These are phyloP conservation scores for Rachycentron canadum DNA, from an alignment of 2,797 vertebrate genomes.

Conservation along the genomic window DNA sequence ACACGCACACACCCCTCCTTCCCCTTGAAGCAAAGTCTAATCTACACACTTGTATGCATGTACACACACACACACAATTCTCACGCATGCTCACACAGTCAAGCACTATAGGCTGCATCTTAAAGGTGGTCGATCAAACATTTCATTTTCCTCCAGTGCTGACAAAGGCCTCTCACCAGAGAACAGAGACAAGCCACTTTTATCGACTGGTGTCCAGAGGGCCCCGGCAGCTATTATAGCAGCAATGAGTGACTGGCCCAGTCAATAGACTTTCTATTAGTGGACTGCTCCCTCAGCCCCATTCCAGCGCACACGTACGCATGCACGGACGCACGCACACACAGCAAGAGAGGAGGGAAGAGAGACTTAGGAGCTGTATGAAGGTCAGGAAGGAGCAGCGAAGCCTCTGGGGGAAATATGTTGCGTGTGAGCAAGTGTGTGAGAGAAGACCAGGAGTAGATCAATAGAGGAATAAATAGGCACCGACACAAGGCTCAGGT, in stretches of 20 bases:
- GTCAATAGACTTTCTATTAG: conserved; percentile 85
- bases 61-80: not conserved
- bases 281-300: conserved; percentile 70
- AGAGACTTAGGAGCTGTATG: conserved; percentile 52
- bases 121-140: conserved; percentile 81
- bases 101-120: conserved; percentile 44
- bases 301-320: conserved; percentile 58
- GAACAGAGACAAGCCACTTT: conserved; percentile 74
- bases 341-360: conserved; percentile 24
- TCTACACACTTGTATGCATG: conserved; percentile 6
- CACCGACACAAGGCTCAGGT: conserved; percentile 55
- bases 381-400: conserved; percentile 72
- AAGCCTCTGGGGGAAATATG: conserved; percentile 49
- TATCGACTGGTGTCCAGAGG: conserved; percentile 79
- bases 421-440: conserved; percentile 32
- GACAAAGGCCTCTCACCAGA: conserved; percentile 78
- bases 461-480: conserved; percentile 78
- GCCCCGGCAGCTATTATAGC: conserved; percentile 80
- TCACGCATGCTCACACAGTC: conserved; percentile 23
- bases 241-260: conserved; percentile 79
- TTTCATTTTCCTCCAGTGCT: conserved; percentile 82
- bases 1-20: conserved; percentile 11
- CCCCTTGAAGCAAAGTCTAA: conserved; percentile 19
- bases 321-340: conserved; percentile 14
- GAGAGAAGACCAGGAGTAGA: conserved; percentile 58